Evolutionary conservation across 2,113 vertebrate genomes (phyloP).

Genomic region (Antidorcas marsupialis): DNA sequence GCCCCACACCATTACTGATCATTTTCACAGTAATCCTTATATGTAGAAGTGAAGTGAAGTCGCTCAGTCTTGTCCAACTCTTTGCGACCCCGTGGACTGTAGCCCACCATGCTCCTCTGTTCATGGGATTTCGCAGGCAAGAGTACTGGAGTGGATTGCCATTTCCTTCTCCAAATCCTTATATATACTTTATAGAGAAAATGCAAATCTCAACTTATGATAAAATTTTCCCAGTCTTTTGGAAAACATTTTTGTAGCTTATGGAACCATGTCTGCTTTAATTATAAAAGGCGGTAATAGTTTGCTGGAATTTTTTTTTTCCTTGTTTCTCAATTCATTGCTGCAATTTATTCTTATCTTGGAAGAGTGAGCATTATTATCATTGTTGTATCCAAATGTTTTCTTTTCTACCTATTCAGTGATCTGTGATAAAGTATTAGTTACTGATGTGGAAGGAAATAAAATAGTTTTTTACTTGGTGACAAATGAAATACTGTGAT

Average conservation of each 20-base stretch:
- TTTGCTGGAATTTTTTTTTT: background rate
- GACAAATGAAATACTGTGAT: background rate
- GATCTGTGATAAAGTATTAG: conserved; percentile 4
- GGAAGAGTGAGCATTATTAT: background rate
- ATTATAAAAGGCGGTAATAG: background rate
- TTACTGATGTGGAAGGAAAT: conserved; percentile 1
- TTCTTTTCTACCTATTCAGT: background rate
- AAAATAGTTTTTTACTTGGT: conserved; percentile 9
- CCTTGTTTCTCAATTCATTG: background rate
- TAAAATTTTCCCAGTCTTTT: background rate
- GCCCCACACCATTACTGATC: background rate
- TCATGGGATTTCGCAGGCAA: too few relatives aligned
- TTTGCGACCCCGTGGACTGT: too few relatives aligned
- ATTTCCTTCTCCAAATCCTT: background rate
- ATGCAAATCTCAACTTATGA: background rate
- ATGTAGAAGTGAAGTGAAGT: too few relatives aligned
- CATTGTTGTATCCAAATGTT: background rate
- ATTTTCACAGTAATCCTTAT: background rate
- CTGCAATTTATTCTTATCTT: background rate
- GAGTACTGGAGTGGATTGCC: too few relatives aligned
- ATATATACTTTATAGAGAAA: background rate
- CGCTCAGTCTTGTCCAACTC: too few relatives aligned
- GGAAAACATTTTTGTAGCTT: conserved; percentile 14
- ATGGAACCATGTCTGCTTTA: background rate
- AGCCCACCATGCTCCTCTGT: too few relatives aligned